Base-by-base conservation (phyloP, 2,797 vertebrate genomes). In the Tangara arthus region DNA sequence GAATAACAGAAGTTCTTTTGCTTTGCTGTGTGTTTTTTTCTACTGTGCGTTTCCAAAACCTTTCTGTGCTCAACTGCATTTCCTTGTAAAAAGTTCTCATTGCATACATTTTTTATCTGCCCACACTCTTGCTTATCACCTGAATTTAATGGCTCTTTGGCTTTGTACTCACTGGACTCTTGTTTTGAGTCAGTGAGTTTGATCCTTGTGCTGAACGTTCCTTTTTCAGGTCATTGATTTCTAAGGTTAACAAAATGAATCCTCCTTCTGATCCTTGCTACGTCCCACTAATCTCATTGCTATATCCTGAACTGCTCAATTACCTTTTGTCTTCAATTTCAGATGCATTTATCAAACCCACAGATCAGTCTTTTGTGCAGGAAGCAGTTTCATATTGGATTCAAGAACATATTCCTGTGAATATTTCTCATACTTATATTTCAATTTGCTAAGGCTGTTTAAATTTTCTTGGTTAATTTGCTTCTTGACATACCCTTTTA, bases 221-320 rank as follows among this genome's bases (percentile, higher is more conserved):
- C 70, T 95, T 94, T 96, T 96, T 94, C 95, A 97, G 96, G 95
- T 97, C 94, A 96, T 72, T 93, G 95, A 83, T 87, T 95, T 68
- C 76, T 87, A 84, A 95, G 94, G 96, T 92, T 93, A 95, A 95
- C 76, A 91, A 82, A 96, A 94, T 78, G 89, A 96, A 83, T 92
- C 91, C 79, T 93, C 78, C 79, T 39, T 52, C 95, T 83, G 82
- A 78, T 90, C 87, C 59, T 59, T 39, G 82, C 59, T 90, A 65
- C 22, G 3, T 87, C 81, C 68, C 82, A 78, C 90, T 89, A 72
- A 93, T 86, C 91, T 71, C 65, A 44, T 79, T 26, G 28, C 68
- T 90, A 44, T 55, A 64, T 72, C 68, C 91, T 91, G 76, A 82
- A 42, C 75, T 1, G 41, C 91, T 96, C 93, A 92, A 93, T 82